phyloP scores from a whole-genome alignment of 2,113 vertebrate genomes.

The Rhinichthys klamathensis region DNA sequence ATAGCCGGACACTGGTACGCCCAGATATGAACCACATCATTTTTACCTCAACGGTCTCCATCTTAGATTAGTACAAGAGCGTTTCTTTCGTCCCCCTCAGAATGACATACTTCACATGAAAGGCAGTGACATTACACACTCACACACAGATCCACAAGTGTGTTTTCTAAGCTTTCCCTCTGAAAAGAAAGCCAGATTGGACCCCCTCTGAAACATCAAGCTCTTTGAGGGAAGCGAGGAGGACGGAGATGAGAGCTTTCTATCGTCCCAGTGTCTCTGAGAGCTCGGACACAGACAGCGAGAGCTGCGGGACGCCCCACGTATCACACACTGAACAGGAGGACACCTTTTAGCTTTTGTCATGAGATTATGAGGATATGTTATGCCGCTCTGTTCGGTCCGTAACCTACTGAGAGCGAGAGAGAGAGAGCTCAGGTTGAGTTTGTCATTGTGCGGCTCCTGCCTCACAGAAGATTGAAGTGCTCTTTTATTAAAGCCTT shows the following conservation, averaged over 20 bases:
- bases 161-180: constrained; percentile 8
- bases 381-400: constrained; percentile 29
- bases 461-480: constrained; percentile 18
- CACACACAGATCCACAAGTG: constrained; percentile 21
- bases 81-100: not conserved
- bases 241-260: constrained; percentile 13
- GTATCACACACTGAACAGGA: constrained; percentile 29
- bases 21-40: not conserved
- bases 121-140: constrained; percentile 8
- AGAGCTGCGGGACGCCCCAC: not conserved
- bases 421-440: constrained; percentile 13
- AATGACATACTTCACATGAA: constrained; percentile 19
- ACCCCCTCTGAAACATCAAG: constrained; percentile 8
- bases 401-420: constrained; percentile 21
- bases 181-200: constrained; percentile 33
- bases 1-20: not conserved
- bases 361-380: constrained; percentile 48
- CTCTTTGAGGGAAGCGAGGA: not conserved
- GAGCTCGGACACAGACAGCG: not conserved
- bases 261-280: not conserved
- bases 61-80: not conserved
- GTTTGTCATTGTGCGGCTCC: not conserved
- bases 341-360: constrained; percentile 48
- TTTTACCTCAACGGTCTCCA: not conserved
- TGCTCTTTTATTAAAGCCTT: not conserved